A percentile compares a stretch with the other conserved stretches of the same genome.
phyloP scores from a whole-genome alignment of 2,113 vertebrate species.

The Fregata magnificens region DNA sequence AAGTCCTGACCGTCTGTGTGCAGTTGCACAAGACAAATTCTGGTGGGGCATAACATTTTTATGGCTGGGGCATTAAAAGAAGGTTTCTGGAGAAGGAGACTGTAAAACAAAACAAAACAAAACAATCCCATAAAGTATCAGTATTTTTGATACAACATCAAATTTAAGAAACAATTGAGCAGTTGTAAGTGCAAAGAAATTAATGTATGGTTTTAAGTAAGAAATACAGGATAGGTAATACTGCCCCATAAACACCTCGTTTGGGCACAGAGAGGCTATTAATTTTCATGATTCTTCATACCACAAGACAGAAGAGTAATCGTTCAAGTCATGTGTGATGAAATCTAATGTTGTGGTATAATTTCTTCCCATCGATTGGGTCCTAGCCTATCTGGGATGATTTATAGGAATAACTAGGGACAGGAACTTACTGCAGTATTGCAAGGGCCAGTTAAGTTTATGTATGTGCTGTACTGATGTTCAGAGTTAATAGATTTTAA shows the following conservation, averaged over 20 bases:
- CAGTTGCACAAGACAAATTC: background rate
- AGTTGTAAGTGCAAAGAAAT: constrained; percentile 19
- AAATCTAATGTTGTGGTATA: constrained; percentile 68
- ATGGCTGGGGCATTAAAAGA: background rate
- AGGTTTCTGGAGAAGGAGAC: background rate
- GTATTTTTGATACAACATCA: background rate
- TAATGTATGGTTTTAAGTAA: constrained; percentile 66
- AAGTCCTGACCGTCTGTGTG: background rate
- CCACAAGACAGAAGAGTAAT: constrained; percentile 69
- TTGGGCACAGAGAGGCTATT: constrained; percentile 54
- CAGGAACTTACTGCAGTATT: constrained; percentile 6
- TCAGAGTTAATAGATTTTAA: constrained; percentile 61
- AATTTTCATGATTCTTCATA: constrained; percentile 66
- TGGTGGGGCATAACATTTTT: background rate
- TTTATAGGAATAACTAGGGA: constrained; percentile 60
- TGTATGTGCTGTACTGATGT: constrained; percentile 38
- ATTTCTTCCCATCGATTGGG: constrained; percentile 72
- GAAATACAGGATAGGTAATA: constrained; percentile 62
- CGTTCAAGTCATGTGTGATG: constrained; percentile 66
- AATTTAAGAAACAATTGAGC: constrained; percentile 30
- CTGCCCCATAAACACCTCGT: constrained; percentile 57
- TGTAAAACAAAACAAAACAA: background rate
- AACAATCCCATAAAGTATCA: constrained; percentile 19
- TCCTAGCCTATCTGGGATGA: constrained; percentile 56
- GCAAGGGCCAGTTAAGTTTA: constrained; percentile 40